Evolutionary conservation across 2,113 vertebrate species (phyloP).

Genomic region (Laticauda laticaudata): DNA sequence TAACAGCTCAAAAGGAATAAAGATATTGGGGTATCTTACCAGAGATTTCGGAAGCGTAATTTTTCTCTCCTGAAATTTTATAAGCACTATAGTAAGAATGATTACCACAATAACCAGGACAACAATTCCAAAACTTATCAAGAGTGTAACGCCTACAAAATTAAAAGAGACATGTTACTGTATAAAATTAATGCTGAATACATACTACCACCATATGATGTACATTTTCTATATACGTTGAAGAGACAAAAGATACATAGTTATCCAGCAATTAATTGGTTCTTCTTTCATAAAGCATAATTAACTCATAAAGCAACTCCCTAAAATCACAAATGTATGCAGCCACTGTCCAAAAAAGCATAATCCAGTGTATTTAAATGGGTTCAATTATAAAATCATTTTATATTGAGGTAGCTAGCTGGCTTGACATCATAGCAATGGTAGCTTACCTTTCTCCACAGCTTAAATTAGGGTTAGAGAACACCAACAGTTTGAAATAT

Average conservation of each 20-base stretch:
- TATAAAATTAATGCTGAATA: neutral
- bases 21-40: slow-evolving; percentile 52
- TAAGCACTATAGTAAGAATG: neutral
- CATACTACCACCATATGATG: neutral
- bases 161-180: neutral
- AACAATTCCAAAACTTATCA: neutral
- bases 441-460: neutral
- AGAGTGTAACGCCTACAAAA: neutral
- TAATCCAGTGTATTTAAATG: neutral
- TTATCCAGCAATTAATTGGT: neutral
- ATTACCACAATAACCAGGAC: accelerated
- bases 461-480: neutral
- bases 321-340: neutral
- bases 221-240: neutral
- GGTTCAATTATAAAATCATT: neutral
- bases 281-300: neutral
- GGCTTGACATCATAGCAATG: neutral
- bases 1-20: neutral
- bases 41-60: slow-evolving; percentile 71
- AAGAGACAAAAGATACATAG: neutral
- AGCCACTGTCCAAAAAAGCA: neutral
- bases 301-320: neutral
- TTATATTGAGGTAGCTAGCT: neutral
- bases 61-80: slow-evolving; percentile 38
- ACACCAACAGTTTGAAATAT: neutral